A percentile compares a stretch with the other conserved stretches of the same genome.
Evolutionary conservation across 1,140 invertebrate genomes (phyloP).

Genomic region (Drosophila nebulosa): DNA sequence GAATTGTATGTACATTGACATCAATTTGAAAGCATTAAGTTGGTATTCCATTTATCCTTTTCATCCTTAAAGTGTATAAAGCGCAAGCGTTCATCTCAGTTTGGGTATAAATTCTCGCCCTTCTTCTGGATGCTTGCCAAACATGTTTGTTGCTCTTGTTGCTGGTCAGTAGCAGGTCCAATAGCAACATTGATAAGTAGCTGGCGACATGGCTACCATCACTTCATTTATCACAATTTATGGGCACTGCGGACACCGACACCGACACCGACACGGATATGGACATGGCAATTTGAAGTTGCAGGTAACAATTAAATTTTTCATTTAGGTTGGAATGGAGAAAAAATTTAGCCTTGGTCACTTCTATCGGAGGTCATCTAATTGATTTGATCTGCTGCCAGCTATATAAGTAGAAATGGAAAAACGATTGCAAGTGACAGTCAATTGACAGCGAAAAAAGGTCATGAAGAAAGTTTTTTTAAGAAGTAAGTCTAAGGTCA

Average conservation of each 20-base stretch:
- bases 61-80: constrained; percentile 16
- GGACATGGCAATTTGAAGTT: constrained; percentile 43
- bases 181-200: constrained; percentile 70
- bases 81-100: constrained; percentile 33
- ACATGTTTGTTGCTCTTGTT: constrained; percentile 38
- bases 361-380: constrained; percentile 15
- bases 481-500: neutral
- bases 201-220: constrained; percentile 58
- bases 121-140: constrained; percentile 53
- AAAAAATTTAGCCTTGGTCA: constrained; percentile 17
- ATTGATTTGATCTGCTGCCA: constrained; percentile 43
- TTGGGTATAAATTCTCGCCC: neutral
- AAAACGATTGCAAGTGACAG: constrained; percentile 14
- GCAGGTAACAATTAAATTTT: constrained; percentile 28
- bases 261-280: neutral
- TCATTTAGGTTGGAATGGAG: constrained; percentile 15
- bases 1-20: neutral
- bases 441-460: neutral
- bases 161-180: constrained; percentile 11
- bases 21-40: neutral
- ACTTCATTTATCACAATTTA: constrained; percentile 78
- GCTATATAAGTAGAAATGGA: neutral
- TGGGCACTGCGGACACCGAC: constrained; percentile 39
- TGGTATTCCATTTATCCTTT: neutral
- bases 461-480: neutral